Percentiles rank a stretch among this genome's conserved stretches.
Conservation (phyloP, 2,797 vertebrate species). For the Telmatherina bonti region DNA sequence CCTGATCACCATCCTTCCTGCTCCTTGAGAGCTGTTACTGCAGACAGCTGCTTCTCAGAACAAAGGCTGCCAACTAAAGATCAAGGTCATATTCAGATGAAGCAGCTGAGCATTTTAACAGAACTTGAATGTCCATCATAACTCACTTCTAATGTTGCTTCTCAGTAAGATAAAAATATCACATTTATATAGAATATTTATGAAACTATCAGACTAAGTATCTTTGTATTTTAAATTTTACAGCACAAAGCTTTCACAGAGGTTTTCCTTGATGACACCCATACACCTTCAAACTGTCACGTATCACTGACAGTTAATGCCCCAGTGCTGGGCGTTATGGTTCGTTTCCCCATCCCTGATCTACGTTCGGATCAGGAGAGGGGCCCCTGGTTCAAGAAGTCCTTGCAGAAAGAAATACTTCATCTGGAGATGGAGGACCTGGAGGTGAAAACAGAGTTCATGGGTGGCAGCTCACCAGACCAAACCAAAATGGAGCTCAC, state of each 20-base stretch:
- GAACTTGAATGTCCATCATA: background rate
- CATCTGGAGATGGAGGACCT: constrained; percentile 89
- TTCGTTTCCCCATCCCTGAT: constrained; percentile 98
- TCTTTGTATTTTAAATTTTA: constrained; percentile 24
- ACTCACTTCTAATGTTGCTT: no score
- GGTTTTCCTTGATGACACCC: constrained; percentile 95
- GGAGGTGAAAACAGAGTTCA: constrained; percentile 94
- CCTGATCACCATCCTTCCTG: background rate
- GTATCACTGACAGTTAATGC: constrained; percentile 89
- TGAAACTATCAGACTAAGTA: background rate
- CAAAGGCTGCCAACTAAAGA: background rate
- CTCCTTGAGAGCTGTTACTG: background rate
- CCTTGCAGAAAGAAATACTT: constrained; percentile 94
- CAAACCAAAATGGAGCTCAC: constrained; percentile 96
- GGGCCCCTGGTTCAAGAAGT: constrained; percentile 99
- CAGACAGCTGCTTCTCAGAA: background rate
- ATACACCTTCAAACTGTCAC: constrained; percentile 89
- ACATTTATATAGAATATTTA: background rate
- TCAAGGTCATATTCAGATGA: background rate
- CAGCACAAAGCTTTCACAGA: constrained; percentile 98
- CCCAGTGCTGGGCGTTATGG: constrained; percentile 87
- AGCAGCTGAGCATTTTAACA: background rate
- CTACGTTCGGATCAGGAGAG: constrained; percentile 97
- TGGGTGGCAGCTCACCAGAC: constrained; percentile 90
- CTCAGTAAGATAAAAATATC: background rate